These are phyloP conservation scores for Malacoraja senta DNA, from an alignment of 2,797 vertebrate species.

Conservation along the genomic window DNA sequence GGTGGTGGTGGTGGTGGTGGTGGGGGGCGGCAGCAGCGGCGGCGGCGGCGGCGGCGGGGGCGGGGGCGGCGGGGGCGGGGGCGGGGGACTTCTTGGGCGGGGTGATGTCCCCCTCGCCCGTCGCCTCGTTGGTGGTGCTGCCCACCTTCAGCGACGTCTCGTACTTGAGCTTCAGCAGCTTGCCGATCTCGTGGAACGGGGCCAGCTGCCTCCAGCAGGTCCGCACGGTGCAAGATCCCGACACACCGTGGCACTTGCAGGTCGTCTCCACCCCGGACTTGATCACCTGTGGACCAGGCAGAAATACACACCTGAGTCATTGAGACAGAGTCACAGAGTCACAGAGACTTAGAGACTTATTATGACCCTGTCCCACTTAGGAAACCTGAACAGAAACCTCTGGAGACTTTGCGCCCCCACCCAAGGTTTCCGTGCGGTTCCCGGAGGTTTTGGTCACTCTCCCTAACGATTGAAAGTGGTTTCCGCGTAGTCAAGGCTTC, in stretches of 20 bases:
- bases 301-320: background rate
- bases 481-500: too few species aligned
- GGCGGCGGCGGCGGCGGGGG: slow-evolving; percentile 46
- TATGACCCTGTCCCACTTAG: too few species aligned
- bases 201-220: slow-evolving; percentile 95
- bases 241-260: slow-evolving; percentile 94
- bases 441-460: too few species aligned
- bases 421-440: too few species aligned
- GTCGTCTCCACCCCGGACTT: slow-evolving; percentile 93
- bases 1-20: background rate
- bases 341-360: too few species aligned
- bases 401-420: too few species aligned
- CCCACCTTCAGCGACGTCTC: slow-evolving; percentile 87
- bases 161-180: slow-evolving; percentile 89
- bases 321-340: too few species aligned
- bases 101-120: slow-evolving; percentile 83
- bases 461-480: too few species aligned
- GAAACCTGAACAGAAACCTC: too few species aligned
- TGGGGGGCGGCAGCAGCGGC: slow-evolving; percentile 41
- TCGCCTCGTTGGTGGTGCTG: slow-evolving; percentile 91
- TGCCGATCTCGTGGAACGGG: slow-evolving; percentile 93
- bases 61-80: slow-evolving; percentile 42
- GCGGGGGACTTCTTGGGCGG: slow-evolving; percentile 63
- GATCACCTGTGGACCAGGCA: slow-evolving; percentile 70
- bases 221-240: slow-evolving; percentile 90